Conservation (phyloP, 1,140 invertebrate species). For the Vanessa tameamea region DNA sequence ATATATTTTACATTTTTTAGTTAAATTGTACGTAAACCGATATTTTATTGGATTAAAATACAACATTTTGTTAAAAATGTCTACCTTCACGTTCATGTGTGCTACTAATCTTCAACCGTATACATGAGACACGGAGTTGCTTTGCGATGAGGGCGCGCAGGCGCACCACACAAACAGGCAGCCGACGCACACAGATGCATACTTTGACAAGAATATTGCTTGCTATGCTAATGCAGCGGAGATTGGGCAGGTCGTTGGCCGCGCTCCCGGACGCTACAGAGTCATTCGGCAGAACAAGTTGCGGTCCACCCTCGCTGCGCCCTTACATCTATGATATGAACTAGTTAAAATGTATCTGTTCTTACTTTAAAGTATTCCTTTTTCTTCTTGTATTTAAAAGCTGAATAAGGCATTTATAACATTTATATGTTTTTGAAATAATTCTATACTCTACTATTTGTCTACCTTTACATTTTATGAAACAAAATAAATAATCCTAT, state of each 20-base stretch:
- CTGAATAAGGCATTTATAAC: too few species aligned
- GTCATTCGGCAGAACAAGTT: constrained; percentile 77
- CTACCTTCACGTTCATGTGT: constrained; percentile 17
- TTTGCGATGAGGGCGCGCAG: constrained; percentile 50
- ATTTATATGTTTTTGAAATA: too few species aligned
- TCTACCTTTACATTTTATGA: too few species aligned
- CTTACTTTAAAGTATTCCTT: background rate
- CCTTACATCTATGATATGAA: constrained; percentile 37
- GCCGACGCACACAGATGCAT: constrained; percentile 32
- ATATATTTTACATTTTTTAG: too few species aligned
- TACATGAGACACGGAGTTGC: constrained; percentile 33
- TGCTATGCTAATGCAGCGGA: constrained; percentile 81
- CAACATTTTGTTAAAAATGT: background rate
- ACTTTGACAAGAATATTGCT: constrained; percentile 73
- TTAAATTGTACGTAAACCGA: too few species aligned
- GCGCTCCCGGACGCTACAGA: constrained; percentile 79
- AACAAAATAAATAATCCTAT: too few species aligned
- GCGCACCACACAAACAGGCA: constrained; percentile 45
- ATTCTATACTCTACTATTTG: too few species aligned
- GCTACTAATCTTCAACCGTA: constrained; percentile 41
- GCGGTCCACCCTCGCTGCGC: constrained; percentile 65
- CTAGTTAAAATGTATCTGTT: background rate
- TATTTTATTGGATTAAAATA: too few species aligned
- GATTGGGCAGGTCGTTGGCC: constrained; percentile 81
- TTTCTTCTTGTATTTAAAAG: too few species aligned